Evolutionary conservation across 2,888 invertebrate species (phyloP).

Genomic region (Cataglyphis livida): DNA sequence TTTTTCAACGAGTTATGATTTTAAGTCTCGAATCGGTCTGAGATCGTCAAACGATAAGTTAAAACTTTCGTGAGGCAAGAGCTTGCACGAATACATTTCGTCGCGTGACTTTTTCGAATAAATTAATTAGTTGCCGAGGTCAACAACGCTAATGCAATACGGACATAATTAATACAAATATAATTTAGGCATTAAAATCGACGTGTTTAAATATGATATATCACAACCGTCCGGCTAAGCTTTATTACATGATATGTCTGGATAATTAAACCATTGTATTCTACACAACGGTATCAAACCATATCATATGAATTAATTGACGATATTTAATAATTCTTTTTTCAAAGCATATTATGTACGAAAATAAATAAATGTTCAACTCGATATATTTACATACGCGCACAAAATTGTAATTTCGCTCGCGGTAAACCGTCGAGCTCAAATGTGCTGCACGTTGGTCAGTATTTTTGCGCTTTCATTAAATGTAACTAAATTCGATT

Average conservation of each 20-base stretch:
- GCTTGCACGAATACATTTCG: not conserved
- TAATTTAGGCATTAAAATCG: constrained; percentile 28
- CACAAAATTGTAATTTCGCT: constrained; percentile 36
- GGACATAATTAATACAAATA: not conserved
- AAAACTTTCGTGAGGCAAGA: not conserved
- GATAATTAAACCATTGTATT: constrained; percentile 46
- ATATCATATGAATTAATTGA: constrained; percentile 39
- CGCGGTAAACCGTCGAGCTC: constrained; percentile 34
- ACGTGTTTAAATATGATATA: constrained; percentile 32
- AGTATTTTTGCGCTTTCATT: constrained; percentile 12
- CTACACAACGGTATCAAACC: not conserved
- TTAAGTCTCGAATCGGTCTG: not conserved
- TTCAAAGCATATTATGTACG: not conserved
- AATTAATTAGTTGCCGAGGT: constrained; percentile 13
- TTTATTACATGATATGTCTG: constrained; percentile 18
- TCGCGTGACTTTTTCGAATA: constrained; percentile 4
- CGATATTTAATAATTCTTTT: constrained; percentile 22
- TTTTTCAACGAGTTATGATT: not conserved
- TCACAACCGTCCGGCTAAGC: constrained; percentile 25
- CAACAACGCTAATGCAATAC: constrained; percentile 14
- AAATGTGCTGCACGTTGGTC: not conserved
- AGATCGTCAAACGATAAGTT: not conserved
- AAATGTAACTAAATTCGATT: not conserved
- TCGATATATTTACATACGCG: constrained; percentile 18
- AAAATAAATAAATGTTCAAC: constrained; percentile 26